A percentile compares a stretch with the other conserved stretches of the same genome.
phyloP scores from a whole-genome alignment of 2,888 invertebrate species.

The Pogonocherus hispidulus region DNA sequence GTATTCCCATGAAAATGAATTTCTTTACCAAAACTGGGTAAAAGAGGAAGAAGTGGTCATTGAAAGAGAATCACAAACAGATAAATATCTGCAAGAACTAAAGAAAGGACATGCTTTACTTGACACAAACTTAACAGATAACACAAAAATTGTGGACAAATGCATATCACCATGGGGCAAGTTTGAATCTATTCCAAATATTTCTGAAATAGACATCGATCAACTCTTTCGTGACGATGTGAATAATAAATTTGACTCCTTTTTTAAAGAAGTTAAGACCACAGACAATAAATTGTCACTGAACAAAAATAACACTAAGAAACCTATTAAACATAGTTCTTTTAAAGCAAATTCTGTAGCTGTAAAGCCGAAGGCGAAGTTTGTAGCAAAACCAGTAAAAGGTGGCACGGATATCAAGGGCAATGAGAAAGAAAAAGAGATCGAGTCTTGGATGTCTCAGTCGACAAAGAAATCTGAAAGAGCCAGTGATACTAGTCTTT shows the following conservation, averaged over 20 bases:
- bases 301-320: slow-evolving; percentile 13
- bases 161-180: slow-evolving; percentile 43
- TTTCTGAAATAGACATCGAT: slow-evolving; percentile 58
- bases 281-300: too few relatives aligned
- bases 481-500: background rate
- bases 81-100: slow-evolving; percentile 50
- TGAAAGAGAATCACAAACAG: slow-evolving; percentile 53
- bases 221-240: slow-evolving; percentile 54
- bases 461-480: slow-evolving; percentile 16
- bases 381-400: slow-evolving; percentile 46
- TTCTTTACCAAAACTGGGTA: slow-evolving; percentile 40
- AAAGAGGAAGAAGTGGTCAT: slow-evolving; percentile 31
- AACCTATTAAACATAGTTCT: background rate
- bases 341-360: background rate
- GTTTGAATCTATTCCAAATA: slow-evolving; percentile 49
- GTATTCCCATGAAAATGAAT: slow-evolving; percentile 3
- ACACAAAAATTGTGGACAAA: slow-evolving; percentile 52
- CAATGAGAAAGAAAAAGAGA: slow-evolving; percentile 46
- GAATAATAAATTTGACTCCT: slow-evolving; percentile 52
- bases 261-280: slow-evolving; percentile 42
- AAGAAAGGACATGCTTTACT: slow-evolving; percentile 40
- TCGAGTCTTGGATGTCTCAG: slow-evolving; percentile 62
- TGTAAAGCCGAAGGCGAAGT: slow-evolving; percentile 25
- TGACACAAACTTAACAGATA: slow-evolving; percentile 50
- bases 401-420: slow-evolving; percentile 45